These are phyloP conservation scores for Calidris pugnax DNA, from an alignment of 2,113 vertebrate genomes.

Conservation along the genomic window DNA sequence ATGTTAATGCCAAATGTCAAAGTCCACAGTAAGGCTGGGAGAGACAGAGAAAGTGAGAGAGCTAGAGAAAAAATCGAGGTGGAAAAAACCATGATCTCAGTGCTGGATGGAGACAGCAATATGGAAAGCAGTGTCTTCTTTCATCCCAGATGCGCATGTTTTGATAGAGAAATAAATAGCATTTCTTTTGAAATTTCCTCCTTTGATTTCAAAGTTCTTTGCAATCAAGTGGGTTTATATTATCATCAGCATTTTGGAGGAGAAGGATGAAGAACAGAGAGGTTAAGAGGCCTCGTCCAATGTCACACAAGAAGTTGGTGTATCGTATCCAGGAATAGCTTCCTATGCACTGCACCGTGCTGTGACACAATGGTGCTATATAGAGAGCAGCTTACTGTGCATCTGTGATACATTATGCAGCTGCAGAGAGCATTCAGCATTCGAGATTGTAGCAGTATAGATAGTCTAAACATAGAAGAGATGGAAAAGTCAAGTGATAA, in stretches of 20 bases:
- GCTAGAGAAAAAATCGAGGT: neutral
- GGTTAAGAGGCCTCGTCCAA: neutral
- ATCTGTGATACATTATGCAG: conserved; percentile 1
- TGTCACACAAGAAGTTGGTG: neutral
- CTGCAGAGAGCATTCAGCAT: conserved; percentile 9
- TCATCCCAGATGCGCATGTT: neutral
- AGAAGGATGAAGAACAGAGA: neutral
- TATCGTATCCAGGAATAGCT: conserved; percentile 3
- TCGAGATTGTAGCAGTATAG: neutral
- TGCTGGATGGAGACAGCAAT: neutral
- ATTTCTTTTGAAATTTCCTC: conserved; percentile 3
- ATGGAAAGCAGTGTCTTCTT: neutral
- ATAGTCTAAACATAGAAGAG: conserved; percentile 3
- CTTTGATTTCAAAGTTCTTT: neutral
- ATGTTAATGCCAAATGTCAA: neutral
- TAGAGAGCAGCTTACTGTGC: conserved; percentile 39
- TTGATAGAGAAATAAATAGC: conserved; percentile 12
- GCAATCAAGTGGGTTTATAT: conserved; percentile 25
- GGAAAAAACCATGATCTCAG: neutral
- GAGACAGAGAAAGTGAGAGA: neutral
- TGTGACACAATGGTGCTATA: neutral
- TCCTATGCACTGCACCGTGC: neutral
- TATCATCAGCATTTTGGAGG: neutral
- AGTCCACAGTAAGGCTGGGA: neutral
- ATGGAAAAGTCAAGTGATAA: conserved; percentile 11